Conservation (phyloP, 2,888 invertebrate genomes). For the Drosophila buzzatii region DNA sequence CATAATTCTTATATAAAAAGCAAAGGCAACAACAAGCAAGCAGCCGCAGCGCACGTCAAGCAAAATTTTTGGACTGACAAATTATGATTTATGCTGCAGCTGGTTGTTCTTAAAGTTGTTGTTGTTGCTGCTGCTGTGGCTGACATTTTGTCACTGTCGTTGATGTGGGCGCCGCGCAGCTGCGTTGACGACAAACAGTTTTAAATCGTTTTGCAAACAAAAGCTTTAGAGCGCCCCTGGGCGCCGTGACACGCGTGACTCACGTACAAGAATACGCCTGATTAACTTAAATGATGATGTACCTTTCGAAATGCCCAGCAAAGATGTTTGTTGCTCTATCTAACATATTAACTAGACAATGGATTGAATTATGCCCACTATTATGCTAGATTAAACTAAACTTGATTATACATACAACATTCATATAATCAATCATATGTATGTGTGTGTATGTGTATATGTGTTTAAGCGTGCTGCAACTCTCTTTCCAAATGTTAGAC, state of each 20-base stretch:
- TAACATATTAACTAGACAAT: not conserved
- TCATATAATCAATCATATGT: not conserved
- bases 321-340: not conserved
- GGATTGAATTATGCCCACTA: not conserved
- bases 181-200: conserved; percentile 14
- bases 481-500: not conserved
- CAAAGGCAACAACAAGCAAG: conserved; percentile 1
- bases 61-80: conserved; percentile 73
- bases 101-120: conserved; percentile 33
- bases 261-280: conserved; percentile 21
- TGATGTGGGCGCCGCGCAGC: conserved; percentile 40
- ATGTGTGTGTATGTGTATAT: not conserved
- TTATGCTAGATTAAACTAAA: not conserved
- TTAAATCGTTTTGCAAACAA: conserved; percentile 26
- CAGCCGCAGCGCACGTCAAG: conserved; percentile 47
- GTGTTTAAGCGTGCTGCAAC: not conserved
- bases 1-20: conserved; percentile 22
- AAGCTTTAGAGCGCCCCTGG: conserved; percentile 20
- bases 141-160: conserved; percentile 62
- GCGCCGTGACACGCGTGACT: conserved; percentile 38
- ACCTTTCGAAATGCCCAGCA: conserved; percentile 1
- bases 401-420: not conserved
- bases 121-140: conserved; percentile 15
- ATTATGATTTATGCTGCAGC: conserved; percentile 74
- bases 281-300: conserved; percentile 30